Conservation (phyloP, 2,113 vertebrate species). For the Dermatemys mawii region DNA sequence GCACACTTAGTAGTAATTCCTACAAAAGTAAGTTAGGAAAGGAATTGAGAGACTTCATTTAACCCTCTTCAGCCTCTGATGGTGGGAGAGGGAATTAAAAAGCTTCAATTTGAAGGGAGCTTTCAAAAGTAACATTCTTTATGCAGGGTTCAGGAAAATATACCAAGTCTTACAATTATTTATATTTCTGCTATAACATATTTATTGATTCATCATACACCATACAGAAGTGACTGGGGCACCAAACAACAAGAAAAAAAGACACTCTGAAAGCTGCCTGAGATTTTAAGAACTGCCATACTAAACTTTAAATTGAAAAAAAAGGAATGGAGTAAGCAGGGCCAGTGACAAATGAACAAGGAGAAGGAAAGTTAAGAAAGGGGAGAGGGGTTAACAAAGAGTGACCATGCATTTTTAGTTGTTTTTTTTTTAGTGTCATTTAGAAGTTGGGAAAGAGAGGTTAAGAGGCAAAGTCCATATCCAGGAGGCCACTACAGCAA, state of each 20-base stretch:
- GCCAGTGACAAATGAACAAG: not conserved
- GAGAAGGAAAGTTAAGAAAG: not conserved
- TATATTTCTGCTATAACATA: not conserved
- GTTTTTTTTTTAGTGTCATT: not conserved
- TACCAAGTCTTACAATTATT: not conserved
- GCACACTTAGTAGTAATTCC: not conserved
- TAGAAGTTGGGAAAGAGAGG: not conserved
- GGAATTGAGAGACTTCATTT: not conserved
- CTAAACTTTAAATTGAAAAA: not conserved
- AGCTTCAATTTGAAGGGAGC: not conserved
- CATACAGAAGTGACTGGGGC: not conserved
- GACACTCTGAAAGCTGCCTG: not conserved
- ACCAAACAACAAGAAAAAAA: not conserved
- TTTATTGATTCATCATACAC: not conserved
- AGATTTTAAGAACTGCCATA: not conserved
- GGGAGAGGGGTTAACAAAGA: not conserved
- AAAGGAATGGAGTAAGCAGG: not conserved
- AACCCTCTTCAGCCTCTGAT: not conserved
- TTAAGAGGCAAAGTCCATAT: not conserved
- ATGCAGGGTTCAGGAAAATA: not conserved
- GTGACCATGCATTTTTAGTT: not conserved
- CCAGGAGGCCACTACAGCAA: not conserved
- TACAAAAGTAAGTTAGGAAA: not conserved
- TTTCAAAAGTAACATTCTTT: not conserved
- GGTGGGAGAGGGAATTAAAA: not conserved